Percentiles rank a stretch among this genome's conserved stretches.
Conservation (phyloP, 2,113 vertebrate species). For the Motacilla alba region DNA sequence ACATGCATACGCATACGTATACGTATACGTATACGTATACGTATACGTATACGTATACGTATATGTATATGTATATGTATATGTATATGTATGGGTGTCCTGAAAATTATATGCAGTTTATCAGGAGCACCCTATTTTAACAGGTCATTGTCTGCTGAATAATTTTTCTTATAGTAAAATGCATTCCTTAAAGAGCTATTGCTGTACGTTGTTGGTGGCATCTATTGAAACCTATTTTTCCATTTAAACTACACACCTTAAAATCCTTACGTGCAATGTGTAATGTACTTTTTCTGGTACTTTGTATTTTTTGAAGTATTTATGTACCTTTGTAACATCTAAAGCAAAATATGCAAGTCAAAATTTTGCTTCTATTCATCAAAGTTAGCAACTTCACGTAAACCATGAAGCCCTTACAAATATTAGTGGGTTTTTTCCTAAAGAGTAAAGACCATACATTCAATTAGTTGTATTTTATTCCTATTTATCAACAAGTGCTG, state of each 20-base stretch:
- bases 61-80: background rate
- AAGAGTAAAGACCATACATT: background rate
- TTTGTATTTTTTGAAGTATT: background rate
- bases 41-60: background rate
- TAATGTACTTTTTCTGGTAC: background rate
- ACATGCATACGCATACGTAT: accelerated
- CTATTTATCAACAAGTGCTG: background rate
- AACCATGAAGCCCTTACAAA: background rate
- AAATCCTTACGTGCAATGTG: background rate
- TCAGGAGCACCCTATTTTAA: background rate
- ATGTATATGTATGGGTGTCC: accelerated
- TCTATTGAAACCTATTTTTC: background rate
- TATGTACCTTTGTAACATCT: background rate
- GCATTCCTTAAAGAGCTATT: background rate
- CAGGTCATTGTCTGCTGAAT: background rate
- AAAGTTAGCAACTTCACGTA: background rate
- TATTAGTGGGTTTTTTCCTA: background rate
- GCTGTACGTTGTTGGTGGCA: background rate
- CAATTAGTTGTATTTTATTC: background rate
- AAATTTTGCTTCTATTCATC: background rate
- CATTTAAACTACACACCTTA: background rate
- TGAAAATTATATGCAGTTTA: background rate
- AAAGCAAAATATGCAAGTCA: background rate
- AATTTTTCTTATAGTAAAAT: background rate
- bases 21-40: accelerated